Evolutionary conservation across 1,140 invertebrate genomes (phyloP).

Genomic region (Heliconius eleuchia): DNA sequence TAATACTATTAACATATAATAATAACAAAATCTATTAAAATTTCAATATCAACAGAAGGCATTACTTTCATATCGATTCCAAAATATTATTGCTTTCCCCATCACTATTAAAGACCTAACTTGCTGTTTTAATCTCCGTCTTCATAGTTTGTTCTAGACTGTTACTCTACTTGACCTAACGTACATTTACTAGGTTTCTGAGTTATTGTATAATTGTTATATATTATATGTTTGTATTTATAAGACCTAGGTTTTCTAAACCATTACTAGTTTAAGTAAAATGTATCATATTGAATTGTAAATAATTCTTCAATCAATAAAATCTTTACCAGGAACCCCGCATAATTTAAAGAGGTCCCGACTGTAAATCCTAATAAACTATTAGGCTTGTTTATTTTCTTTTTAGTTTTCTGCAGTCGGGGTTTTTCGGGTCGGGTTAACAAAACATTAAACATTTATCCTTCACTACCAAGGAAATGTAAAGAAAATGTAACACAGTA

Average conservation of each 20-base stretch:
- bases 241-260: not conserved
- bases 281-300: not conserved
- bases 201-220: not conserved
- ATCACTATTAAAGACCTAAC: conserved; percentile 15
- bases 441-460: too few relatives aligned
- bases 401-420: too few relatives aligned
- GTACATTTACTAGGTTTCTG: conserved; percentile 26
- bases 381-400: too few relatives aligned
- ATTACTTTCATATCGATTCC: conserved; percentile 17
- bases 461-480: too few relatives aligned
- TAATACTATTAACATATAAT: not conserved
- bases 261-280: not conserved
- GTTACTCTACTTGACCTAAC: conserved; percentile 20
- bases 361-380: too few relatives aligned
- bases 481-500: too few relatives aligned
- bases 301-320: too few relatives aligned
- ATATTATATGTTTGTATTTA: not conserved
- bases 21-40: not conserved
- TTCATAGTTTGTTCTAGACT: conserved; percentile 17
- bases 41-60: not conserved
- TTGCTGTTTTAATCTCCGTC: conserved; percentile 28
- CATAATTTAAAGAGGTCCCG: too few relatives aligned
- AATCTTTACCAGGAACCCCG: too few relatives aligned
- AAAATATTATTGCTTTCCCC: conserved; percentile 8
- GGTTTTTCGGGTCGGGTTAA: too few relatives aligned